These are phyloP conservation scores for Austrofundulus limnaeus DNA, from an alignment of 2,113 vertebrate species.

Conservation along the genomic window DNA sequence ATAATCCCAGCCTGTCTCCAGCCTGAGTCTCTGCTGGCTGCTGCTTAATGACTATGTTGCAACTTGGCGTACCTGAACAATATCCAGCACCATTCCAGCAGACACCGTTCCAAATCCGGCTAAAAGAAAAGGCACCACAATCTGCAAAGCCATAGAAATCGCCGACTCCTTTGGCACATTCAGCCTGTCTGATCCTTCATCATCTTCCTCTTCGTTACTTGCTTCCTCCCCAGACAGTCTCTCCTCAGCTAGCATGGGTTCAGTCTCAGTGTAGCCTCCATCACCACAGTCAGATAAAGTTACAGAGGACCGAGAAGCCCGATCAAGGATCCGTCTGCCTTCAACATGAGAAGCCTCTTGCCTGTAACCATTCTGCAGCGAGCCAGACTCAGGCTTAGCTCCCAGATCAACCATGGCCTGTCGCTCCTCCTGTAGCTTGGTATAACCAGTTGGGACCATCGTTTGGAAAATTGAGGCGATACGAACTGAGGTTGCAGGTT, in stretches of 20 bases:
- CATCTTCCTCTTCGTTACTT: constrained; percentile 38
- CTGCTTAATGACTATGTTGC: not conserved
- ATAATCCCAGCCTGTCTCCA: not conserved
- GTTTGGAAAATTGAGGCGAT: constrained; percentile 86
- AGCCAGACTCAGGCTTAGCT: constrained; percentile 82
- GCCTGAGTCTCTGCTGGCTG: not conserved
- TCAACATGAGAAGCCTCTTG: constrained; percentile 81
- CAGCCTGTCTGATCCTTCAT: constrained; percentile 12
- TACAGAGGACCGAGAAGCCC: constrained; percentile 75
- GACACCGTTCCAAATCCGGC: constrained; percentile 96
- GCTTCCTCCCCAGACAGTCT: constrained; percentile 70
- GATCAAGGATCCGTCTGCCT: constrained; percentile 83
- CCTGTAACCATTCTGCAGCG: constrained; percentile 79
- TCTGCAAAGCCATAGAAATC: constrained; percentile 91
- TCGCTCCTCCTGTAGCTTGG: constrained; percentile 89
- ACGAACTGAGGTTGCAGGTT: constrained; percentile 82
- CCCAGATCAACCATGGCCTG: constrained; percentile 85
- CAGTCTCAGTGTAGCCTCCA: constrained; percentile 80
- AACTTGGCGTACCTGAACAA: constrained; percentile 86
- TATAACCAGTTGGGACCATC: constrained; percentile 93
- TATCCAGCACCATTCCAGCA: constrained; percentile 95
- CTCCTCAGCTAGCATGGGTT: constrained; percentile 84
- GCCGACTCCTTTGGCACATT: constrained; percentile 89
- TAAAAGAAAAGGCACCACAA: constrained; percentile 90
- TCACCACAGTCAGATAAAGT: constrained; percentile 82